These are phyloP conservation scores for Kryptolebias marmoratus DNA, from an alignment of 2,113 vertebrate genomes.

Conservation along the genomic window DNA sequence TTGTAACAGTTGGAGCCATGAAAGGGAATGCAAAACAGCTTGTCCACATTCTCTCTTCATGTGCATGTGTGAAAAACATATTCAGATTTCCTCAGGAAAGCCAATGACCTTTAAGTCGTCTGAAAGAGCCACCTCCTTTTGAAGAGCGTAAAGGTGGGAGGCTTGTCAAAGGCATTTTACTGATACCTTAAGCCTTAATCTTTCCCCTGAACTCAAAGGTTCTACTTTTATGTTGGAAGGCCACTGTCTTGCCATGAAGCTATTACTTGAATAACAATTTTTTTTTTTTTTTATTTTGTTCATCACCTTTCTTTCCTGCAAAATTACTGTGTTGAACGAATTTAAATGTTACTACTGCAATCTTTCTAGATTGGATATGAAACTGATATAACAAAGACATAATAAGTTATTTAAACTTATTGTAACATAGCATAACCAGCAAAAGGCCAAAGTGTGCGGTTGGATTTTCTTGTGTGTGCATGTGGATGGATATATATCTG, in stretches of 20 bases:
- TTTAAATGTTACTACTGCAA: background rate
- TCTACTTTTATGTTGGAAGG: background rate
- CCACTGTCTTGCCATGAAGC: slow-evolving; percentile 12
- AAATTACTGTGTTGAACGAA: background rate
- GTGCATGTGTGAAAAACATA: slow-evolving; percentile 12
- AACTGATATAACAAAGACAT: slow-evolving; percentile 15
- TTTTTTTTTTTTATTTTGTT: background rate
- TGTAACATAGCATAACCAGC: slow-evolving; percentile 7
- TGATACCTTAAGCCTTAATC: slow-evolving; percentile 24
- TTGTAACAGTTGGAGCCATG: slow-evolving; percentile 11
- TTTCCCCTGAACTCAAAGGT: slow-evolving; percentile 23
- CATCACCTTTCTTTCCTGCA: slow-evolving; percentile 12
- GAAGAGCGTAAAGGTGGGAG: slow-evolving; percentile 18
- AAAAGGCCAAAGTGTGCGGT: slow-evolving; percentile 1
- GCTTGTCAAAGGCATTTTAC: slow-evolving; percentile 32
- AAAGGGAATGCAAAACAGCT: slow-evolving; percentile 43
- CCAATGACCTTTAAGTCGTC: slow-evolving; percentile 64
- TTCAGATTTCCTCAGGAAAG: slow-evolving; percentile 51
- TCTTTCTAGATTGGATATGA: slow-evolving; percentile 1
- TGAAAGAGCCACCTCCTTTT: slow-evolving; percentile 33
- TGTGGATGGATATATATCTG: background rate
- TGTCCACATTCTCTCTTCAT: background rate
- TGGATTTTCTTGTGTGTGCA: slow-evolving; percentile 25
- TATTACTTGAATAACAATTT: slow-evolving; percentile 12
- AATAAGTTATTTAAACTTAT: slow-evolving; percentile 23